Base-by-base conservation (phyloP, 2,113 vertebrate genomes). In the Notarius lentiginosus region DNA sequence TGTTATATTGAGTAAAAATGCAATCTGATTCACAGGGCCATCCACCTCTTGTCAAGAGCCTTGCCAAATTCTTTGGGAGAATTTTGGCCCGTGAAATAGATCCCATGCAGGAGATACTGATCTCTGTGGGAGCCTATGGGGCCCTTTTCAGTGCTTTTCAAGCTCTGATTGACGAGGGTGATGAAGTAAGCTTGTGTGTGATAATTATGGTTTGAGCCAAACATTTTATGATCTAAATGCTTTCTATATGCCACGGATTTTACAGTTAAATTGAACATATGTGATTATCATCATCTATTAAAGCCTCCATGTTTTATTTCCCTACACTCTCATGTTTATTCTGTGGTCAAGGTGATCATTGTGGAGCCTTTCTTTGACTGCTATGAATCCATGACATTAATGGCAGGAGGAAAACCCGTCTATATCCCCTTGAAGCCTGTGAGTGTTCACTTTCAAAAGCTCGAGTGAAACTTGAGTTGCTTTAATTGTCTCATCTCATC, bases 361-460 rank as follows among this genome's bases (percentile, higher is more conserved):
- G 93, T 99, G 0, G 98, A 99, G 82, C 98, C 98, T 0, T 98
- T 95, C 90, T 99, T 99, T 0, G 98, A 99, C 92, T 99, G 98
- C 94, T 99, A 99, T 17, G 95, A 97, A 88, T 92, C 96, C 0
- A 99, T 99, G 98, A 96, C 96, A 15, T 92, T 92, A 90, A 99
- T 99, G 97, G 96, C 96, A 5, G 96, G 97, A 27, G 98, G 97
- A 60, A 95, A 24, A 8, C 93, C 96, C 0, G 95, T 98, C 72
- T 99, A 96, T 84, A 89, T 99, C 6, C 92, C 97, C 0, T 92
- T 99, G 79, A 96, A 93, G 90, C 96, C 91, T 18, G 98, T 99
- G 89, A 97, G 97, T 93, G 60, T 47, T 10, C 53, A 20, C 41
- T 51, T 65, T 63, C 18, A 77, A 53, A 27, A 30, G 34, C 27